Percentiles rank a stretch among this genome's conserved stretches.
These are phyloP conservation scores for Chelon labrosus DNA, from an alignment of 2,797 vertebrate genomes.

Conservation along the genomic window DNA sequence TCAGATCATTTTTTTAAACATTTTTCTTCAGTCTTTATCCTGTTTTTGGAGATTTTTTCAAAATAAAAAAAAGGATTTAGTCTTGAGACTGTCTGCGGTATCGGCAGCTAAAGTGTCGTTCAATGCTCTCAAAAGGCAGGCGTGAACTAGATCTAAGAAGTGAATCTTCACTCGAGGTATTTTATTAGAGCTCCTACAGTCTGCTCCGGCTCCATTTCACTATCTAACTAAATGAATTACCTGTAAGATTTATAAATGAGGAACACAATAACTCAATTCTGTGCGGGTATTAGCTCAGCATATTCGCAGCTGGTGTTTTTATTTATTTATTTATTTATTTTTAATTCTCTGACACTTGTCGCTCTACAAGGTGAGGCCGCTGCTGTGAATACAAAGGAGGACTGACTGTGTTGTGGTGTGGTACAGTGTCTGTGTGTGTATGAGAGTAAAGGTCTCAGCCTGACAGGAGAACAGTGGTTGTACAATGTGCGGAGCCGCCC, in stretches of 20 bases:
- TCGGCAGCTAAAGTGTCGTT: conserved; percentile 34
- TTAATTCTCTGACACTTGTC: conserved; percentile 64
- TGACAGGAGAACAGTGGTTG: conserved; percentile 77
- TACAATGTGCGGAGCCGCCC: conserved; percentile 66
- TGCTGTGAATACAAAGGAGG: conserved; percentile 62
- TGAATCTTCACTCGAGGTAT: conserved; percentile 34
- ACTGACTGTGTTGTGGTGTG: conserved; percentile 50
- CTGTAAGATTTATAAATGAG: conserved; percentile 51
- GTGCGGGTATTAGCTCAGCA: conserved; percentile 47
- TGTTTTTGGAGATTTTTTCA: conserved; percentile 8
- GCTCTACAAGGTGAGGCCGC: conserved; percentile 42
- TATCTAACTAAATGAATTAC: conserved; percentile 50
- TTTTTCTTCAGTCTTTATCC: not conserved
- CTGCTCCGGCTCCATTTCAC: conserved; percentile 29
- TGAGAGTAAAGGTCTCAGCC: conserved; percentile 70
- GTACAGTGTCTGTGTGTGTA: conserved; percentile 36
- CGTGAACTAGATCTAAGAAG: conserved; percentile 39
- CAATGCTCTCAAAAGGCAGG: conserved; percentile 33
- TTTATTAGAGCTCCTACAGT: conserved; percentile 50
- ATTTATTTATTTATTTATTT: not conserved
- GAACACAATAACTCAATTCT: conserved; percentile 45
- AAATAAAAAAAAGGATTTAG: conserved; percentile 33
- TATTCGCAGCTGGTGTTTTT: conserved; percentile 58
- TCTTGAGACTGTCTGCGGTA: conserved; percentile 31
- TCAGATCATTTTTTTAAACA: conserved; percentile 17